These are phyloP conservation scores for Amphiprion ocellaris DNA, from an alignment of 2,113 vertebrate genomes.

Conservation along the genomic window DNA sequence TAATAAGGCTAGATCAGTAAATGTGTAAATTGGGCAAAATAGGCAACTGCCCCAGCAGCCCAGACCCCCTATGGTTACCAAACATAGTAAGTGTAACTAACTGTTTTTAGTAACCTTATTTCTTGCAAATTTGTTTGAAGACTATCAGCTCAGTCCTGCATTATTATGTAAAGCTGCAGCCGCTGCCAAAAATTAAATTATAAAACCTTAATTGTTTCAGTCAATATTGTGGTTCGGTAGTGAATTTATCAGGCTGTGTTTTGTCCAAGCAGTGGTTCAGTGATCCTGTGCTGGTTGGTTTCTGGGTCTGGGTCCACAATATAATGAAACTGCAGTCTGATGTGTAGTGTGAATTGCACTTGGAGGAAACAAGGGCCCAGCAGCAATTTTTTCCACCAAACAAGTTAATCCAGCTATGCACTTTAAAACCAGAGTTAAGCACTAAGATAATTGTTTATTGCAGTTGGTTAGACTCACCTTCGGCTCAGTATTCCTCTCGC, in stretches of 20 bases:
- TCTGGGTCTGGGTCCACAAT: neutral
- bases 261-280: neutral
- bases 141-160: neutral
- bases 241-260: neutral
- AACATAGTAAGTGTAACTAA: neutral
- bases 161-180: neutral
- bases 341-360: neutral
- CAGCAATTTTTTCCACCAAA: neutral
- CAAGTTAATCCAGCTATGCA: neutral
- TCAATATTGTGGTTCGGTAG: neutral
- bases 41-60: neutral
- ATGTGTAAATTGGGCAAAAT: neutral
- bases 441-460: neutral
- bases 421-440: neutral
- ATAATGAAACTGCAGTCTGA: conserved; percentile 6
- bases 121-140: neutral
- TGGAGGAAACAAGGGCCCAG: neutral
- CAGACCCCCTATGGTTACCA: neutral
- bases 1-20: too few species aligned
- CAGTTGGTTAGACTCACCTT: neutral
- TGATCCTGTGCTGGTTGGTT: neutral
- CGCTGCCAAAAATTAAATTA: neutral
- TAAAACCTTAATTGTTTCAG: neutral
- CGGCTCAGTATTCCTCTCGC: too few species aligned
- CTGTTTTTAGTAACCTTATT: neutral